Conservation (phyloP, 35 echinoderm and acorn worm genomes). For the Eucidaris tribuloides region DNA sequence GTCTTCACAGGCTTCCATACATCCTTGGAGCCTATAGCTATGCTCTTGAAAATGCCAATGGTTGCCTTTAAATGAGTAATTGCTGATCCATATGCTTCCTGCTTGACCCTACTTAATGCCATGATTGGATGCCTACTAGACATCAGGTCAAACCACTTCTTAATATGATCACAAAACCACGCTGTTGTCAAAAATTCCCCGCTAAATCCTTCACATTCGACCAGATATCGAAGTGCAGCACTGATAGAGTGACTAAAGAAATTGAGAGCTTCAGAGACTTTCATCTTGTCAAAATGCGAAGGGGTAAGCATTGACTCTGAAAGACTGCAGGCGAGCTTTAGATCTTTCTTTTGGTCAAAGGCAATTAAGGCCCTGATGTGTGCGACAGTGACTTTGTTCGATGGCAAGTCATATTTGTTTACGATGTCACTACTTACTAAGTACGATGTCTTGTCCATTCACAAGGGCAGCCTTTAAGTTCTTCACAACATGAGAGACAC, state of each 20-base stretch:
- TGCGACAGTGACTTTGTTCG: neutral
- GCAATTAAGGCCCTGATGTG: neutral
- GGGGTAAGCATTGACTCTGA: slow-evolving; percentile 8
- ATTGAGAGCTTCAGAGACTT: slow-evolving; percentile 27
- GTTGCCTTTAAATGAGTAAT: too few relatives aligned
- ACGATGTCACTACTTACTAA: neutral
- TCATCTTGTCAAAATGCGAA: slow-evolving; percentile 38
- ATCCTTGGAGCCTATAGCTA: neutral
- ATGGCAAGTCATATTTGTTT: neutral
- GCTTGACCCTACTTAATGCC: slow-evolving; percentile 29
- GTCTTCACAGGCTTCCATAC: slow-evolving; percentile 42
- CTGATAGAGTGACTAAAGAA: slow-evolving; percentile 15
- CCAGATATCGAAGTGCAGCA: slow-evolving; percentile 3
- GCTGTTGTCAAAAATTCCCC: neutral
- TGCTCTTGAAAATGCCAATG: too few relatives aligned
- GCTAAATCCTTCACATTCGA: neutral
- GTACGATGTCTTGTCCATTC: slow-evolving; percentile 8
- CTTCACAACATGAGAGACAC: slow-evolving; percentile 30
- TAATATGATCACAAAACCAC: slow-evolving; percentile 18
- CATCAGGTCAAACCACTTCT: slow-evolving; percentile 46
- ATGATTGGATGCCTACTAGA: slow-evolving; percentile 52
- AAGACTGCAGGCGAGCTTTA: slow-evolving; percentile 20
- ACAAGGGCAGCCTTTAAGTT: slow-evolving; percentile 48
- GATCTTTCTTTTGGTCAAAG: slow-evolving; percentile 7
- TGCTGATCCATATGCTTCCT: neutral